phyloP scores from a whole-genome alignment of 2,888 invertebrate species.

The Diaphora mendica region DNA sequence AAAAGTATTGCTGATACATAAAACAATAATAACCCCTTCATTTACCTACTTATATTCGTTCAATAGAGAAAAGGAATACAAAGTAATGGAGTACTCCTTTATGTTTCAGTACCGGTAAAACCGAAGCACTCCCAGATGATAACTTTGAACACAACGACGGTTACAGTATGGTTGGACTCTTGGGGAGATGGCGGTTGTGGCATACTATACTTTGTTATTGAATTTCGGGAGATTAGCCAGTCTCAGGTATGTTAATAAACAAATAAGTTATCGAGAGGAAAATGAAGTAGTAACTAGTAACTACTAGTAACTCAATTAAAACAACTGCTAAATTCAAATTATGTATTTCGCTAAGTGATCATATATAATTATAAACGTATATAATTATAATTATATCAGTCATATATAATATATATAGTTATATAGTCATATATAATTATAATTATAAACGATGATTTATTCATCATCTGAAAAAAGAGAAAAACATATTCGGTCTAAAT shows the following conservation, averaged over 20 bases:
- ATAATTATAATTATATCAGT: background rate
- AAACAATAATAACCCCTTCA: background rate
- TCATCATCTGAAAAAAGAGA: background rate
- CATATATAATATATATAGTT: background rate
- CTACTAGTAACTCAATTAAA: too few relatives aligned
- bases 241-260: slow-evolving; percentile 71
- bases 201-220: slow-evolving; percentile 94
- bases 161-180: slow-evolving; percentile 94
- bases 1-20: background rate
- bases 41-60: too few relatives aligned
- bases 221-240: slow-evolving; percentile 89
- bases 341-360: too few relatives aligned
- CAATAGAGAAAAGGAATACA: too few relatives aligned
- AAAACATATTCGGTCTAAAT: background rate
- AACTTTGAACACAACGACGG: slow-evolving; percentile 94
- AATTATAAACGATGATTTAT: background rate
- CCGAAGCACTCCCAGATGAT: slow-evolving; percentile 93
- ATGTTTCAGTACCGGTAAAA: slow-evolving; percentile 89
- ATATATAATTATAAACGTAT: background rate
- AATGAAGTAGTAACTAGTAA: too few relatives aligned
- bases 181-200: slow-evolving; percentile 97
- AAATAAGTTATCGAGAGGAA: background rate
- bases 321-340: background rate
- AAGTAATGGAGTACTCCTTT: too few relatives aligned
- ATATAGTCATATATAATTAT: background rate